Base-by-base conservation (phyloP, 2,113 vertebrate species). In the Leptobrachium ailaonicum region DNA sequence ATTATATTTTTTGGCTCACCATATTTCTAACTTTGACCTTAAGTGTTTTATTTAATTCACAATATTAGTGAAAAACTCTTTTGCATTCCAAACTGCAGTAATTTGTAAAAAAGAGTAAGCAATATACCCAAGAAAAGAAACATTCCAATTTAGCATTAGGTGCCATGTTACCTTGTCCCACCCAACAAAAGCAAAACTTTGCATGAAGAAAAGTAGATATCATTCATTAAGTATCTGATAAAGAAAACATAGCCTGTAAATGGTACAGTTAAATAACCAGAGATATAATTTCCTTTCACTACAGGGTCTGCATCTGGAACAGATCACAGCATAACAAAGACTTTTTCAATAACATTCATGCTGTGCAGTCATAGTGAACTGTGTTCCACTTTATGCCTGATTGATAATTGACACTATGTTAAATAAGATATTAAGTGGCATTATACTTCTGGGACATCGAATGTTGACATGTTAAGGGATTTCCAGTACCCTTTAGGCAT, bases 161-260 rank as follows among this genome's bases (percentile, higher is more conserved):
- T 71, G 76, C 70, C 41, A n/a, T 63, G 76, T 20, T 76, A 56
- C 47, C 75, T 45, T 41, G 66, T 41, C 43, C 68, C n/a, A 62
- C 71, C 76, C 76, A 78, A 78, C 67, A 78, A 63, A 71, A 78
- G 67, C 76, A 78, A 20, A 78, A 50, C 63, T 71, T 58, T 79
- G 76, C 71, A 68, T 71, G 68, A 71, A 79, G 44, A 43, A 63
- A 63, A 79, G 44, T 47, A 79, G 76, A 79, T 79, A 79, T 72
- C 76, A 79, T 79, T 79, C 76, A 79, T 71, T 77, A 77, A 71
- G 71, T 53, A 79, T 71, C 67, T 78, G 76, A 78, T 71, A 69
- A 78, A 58, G 11, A 54, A 78, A 78, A 44, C 76, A 78, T 71
- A 63, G 66, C 56, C 68, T 71, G 68, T 42, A 78, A 78, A 78